Percentiles rank a stretch among this genome's conserved stretches.
phyloP scores from a whole-genome alignment of 2,888 invertebrate genomes.

The Trichogramma evanescens region DNA sequence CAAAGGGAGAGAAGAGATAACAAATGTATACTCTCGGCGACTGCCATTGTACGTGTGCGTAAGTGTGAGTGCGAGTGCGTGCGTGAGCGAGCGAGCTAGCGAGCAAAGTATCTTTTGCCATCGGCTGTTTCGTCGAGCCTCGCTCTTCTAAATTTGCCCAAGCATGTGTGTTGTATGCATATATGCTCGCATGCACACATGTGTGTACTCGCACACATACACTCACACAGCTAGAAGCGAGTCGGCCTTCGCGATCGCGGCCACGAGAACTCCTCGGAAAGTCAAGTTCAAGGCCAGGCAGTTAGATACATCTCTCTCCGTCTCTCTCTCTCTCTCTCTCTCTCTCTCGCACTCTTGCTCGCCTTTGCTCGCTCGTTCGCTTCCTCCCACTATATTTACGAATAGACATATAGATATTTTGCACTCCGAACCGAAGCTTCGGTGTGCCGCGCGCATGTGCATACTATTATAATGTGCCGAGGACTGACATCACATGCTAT shows the following conservation, averaged over 20 bases:
- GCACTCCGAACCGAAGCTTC: no score
- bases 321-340: slow-evolving; percentile 7
- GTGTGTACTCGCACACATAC: no score
- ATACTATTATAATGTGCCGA: no score
- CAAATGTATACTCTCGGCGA: no score
- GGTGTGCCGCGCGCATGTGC: no score
- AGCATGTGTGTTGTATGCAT: background rate
- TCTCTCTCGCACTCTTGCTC: slow-evolving; percentile 2
- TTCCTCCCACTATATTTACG: no score
- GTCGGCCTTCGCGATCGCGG: slow-evolving; percentile 25
- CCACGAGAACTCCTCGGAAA: slow-evolving; percentile 32
- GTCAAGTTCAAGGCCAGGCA: slow-evolving; percentile 45
- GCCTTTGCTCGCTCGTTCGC: no score
- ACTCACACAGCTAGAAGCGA: slow-evolving; percentile 29
- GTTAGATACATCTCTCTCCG: slow-evolving; percentile 24
- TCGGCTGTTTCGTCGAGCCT: slow-evolving; percentile 39
- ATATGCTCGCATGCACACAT: no score
- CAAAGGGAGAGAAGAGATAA: no score
- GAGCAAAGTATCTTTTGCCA: slow-evolving; percentile 15
- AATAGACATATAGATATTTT: no score
- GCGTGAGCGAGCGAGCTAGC: background rate
- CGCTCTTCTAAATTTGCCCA: slow-evolving; percentile 35
- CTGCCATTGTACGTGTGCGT: no score
- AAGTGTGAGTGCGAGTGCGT: background rate
- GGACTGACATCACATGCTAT: no score